These are phyloP conservation scores for Drosophila kambysellisi DNA, from an alignment of 2,888 invertebrate species.

Conservation along the genomic window DNA sequence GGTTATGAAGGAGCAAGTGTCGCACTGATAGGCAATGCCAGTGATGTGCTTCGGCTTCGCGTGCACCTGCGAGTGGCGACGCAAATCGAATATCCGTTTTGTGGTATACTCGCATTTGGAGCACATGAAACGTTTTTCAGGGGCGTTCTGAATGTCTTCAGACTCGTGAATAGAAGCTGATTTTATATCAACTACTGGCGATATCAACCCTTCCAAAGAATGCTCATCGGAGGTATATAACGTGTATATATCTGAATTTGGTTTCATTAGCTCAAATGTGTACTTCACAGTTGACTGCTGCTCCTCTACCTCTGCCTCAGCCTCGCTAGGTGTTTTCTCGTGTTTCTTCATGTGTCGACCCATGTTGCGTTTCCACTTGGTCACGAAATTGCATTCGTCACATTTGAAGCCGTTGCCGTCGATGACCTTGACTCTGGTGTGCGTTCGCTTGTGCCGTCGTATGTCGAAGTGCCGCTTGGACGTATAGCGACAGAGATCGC, in stretches of 20 bases:
- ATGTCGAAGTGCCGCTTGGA: slow-evolving; percentile 38
- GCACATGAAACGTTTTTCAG: slow-evolving; percentile 24
- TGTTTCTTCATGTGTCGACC: slow-evolving; percentile 37
- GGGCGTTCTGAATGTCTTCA: not conserved
- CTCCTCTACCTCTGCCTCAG: not conserved
- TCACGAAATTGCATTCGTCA: slow-evolving; percentile 31
- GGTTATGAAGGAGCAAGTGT: slow-evolving; percentile 26
- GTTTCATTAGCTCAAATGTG: slow-evolving; percentile 15
- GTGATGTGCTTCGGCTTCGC: slow-evolving; percentile 10
- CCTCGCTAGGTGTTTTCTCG: not conserved
- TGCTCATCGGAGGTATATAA: not conserved
- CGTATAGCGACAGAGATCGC: slow-evolving; percentile 38
- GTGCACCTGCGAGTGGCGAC: slow-evolving; percentile 34
- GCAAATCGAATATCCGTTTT: slow-evolving; percentile 37
- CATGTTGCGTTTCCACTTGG: slow-evolving; percentile 53
- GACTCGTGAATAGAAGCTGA: too few relatives aligned
- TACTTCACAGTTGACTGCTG: slow-evolving; percentile 3
- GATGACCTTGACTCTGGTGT: slow-evolving; percentile 6
- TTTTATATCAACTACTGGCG: not conserved
- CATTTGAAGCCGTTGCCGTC: slow-evolving; percentile 31
- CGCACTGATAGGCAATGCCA: slow-evolving; percentile 28
- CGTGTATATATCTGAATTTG: slow-evolving; percentile 2
- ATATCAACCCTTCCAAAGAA: not conserved
- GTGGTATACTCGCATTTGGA: slow-evolving; percentile 37
- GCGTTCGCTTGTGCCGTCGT: slow-evolving; percentile 39